These are phyloP conservation scores for Stichopus chloronotus DNA, from an alignment of 35 echinoderm and acorn worm species.

Conservation along the genomic window DNA sequence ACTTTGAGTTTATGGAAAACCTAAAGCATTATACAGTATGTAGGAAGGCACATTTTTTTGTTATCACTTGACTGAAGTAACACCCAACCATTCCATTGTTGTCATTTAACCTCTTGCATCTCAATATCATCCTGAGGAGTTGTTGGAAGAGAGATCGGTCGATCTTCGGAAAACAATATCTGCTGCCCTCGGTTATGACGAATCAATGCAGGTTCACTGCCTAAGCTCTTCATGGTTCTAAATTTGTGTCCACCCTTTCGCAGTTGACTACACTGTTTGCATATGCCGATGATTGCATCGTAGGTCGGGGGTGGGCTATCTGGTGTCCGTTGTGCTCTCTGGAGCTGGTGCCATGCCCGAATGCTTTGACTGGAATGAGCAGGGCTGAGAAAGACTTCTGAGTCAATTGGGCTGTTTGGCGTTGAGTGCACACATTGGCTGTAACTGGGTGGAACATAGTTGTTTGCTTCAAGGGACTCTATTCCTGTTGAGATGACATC, in stretches of 20 bases:
- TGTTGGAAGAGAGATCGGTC: constrained; percentile 49
- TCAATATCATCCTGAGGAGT: constrained; percentile 69
- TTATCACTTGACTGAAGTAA: background rate
- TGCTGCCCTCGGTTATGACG: constrained; percentile 18
- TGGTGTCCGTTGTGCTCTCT: constrained; percentile 70
- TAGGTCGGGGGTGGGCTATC: constrained; percentile 92
- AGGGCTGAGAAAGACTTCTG: constrained; percentile 78
- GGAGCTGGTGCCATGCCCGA: constrained; percentile 53
- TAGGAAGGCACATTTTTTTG: background rate
- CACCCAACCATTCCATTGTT: background rate
- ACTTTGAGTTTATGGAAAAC: background rate
- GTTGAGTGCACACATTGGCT: constrained; percentile 83
- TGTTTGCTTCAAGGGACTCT: constrained; percentile 81
- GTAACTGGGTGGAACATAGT: constrained; percentile 93
- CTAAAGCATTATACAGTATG: background rate
- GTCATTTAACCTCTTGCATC: constrained; percentile 37
- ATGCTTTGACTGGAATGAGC: constrained; percentile 71
- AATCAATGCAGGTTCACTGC: constrained; percentile 46
- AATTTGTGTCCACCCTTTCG: constrained; percentile 41
- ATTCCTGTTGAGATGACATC: constrained; percentile 46
- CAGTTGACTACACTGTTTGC: constrained; percentile 77
- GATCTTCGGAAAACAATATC: constrained; percentile 24
- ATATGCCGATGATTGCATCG: constrained; percentile 76
- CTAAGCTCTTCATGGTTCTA: constrained; percentile 20
- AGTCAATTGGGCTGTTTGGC: constrained; percentile 67